phyloP scores from a whole-genome alignment of 2,113 vertebrate genomes.

The Poeciliopsis prolifica region DNA sequence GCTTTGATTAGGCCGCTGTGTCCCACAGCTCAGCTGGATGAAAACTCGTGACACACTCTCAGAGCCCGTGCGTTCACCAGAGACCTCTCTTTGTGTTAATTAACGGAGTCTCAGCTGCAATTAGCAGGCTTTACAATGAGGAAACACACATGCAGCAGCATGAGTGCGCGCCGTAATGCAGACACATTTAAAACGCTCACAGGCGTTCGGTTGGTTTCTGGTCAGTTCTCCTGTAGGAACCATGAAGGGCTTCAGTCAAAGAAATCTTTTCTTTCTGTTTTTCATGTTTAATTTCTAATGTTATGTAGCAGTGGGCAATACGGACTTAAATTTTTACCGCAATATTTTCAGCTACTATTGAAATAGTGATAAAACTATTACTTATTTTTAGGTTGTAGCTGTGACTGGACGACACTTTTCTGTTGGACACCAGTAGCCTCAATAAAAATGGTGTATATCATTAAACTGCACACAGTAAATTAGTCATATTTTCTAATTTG shows the following conservation, averaged over 20 bases:
- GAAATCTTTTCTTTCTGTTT: neutral
- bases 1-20: conserved; percentile 77
- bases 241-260: no score
- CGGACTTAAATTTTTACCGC: no score
- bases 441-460: no score
- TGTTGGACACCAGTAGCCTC: no score
- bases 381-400: no score
- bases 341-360: no score
- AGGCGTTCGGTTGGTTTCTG: conserved; percentile 2
- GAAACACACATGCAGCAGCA: conserved; percentile 27
- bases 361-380: no score
- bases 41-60: conserved; percentile 75
- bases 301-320: no score
- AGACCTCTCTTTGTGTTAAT: conserved; percentile 78
- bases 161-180: conserved; percentile 25
- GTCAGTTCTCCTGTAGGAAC: neutral
- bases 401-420: no score
- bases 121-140: conserved; percentile 72
- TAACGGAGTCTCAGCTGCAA: conserved; percentile 77
- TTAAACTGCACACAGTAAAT: no score
- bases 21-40: conserved; percentile 74
- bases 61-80: conserved; percentile 58
- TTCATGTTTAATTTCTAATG: neutral
- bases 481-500: no score
- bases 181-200: conserved; percentile 52